Evolutionary conservation across 2,797 vertebrate genomes (phyloP).

Genomic region (Rhinella marina): DNA sequence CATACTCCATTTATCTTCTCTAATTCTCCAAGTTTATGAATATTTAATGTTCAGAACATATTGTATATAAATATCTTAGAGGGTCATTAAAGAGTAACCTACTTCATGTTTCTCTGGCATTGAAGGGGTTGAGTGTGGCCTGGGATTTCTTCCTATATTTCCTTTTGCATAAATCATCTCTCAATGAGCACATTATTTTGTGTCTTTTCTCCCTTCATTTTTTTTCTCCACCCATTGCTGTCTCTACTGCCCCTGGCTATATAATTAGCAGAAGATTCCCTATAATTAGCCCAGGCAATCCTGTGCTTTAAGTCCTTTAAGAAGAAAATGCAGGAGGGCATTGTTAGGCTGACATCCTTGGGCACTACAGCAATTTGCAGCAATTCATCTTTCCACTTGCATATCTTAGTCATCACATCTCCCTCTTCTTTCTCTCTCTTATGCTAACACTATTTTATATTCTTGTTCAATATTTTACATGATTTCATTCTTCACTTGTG

Average conservation of each 20-base stretch:
- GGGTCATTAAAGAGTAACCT: slow-evolving; percentile 24
- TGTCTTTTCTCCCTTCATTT: background rate
- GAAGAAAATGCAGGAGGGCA: slow-evolving; percentile 24
- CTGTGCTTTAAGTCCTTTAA: slow-evolving; percentile 27
- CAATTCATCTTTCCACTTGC: no score
- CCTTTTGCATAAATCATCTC: background rate
- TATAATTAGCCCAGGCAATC: slow-evolving; percentile 36
- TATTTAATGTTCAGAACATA: slow-evolving; percentile 46
- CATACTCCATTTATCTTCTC: slow-evolving; percentile 7
- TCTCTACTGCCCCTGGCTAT: slow-evolving; percentile 35
- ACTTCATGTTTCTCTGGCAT: background rate
- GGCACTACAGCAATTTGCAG: slow-evolving; percentile 11
- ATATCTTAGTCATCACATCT: no score
- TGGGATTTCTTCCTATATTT: background rate
- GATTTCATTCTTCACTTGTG: slow-evolving; percentile 10
- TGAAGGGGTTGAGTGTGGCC: background rate
- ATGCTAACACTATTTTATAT: slow-evolving; percentile 5
- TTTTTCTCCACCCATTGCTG: background rate
- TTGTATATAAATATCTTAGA: slow-evolving; percentile 39
- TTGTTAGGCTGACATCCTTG: slow-evolving; percentile 13
- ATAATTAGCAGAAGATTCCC: slow-evolving; percentile 42
- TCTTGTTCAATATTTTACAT: slow-evolving; percentile 32
- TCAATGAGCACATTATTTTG: slow-evolving; percentile 12
- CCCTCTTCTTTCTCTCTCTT: background rate
- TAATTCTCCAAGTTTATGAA: slow-evolving; percentile 19